Conservation (phyloP, 2,113 vertebrate genomes). For the Cyanoramphus novaezelandiae region DNA sequence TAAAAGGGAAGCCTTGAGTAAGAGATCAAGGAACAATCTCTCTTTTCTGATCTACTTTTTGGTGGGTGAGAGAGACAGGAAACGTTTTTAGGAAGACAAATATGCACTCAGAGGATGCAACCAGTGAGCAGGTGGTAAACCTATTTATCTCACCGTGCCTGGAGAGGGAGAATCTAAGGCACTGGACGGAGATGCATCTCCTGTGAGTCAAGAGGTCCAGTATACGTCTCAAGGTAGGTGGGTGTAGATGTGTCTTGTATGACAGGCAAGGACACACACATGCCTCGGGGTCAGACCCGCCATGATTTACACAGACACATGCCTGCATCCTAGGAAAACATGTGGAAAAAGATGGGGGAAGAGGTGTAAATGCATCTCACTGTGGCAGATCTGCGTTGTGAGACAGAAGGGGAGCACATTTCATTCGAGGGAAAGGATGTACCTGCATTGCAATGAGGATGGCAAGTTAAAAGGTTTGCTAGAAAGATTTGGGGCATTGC, state of each 20-base stretch:
- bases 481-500: neutral
- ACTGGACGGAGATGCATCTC: neutral
- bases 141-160: neutral
- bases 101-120: neutral
- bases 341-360: neutral
- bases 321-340: neutral
- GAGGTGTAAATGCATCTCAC: neutral
- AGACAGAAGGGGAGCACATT: conserved; percentile 25
- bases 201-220: neutral
- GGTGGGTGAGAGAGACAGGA: neutral
- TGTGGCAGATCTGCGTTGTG: neutral
- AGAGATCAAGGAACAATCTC: neutral
- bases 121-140: neutral
- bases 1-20: neutral
- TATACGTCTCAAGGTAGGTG: neutral
- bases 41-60: neutral
- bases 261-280: neutral
- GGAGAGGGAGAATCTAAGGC: neutral
- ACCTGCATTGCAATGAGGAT: neutral
- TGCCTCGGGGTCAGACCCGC: neutral
- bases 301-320: neutral
- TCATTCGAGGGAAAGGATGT: neutral
- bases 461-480: neutral
- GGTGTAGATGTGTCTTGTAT: neutral
- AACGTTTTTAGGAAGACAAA: neutral